Percentiles rank a stretch among this genome's conserved stretches.
phyloP scores from a whole-genome alignment of 2,888 invertebrate genomes.

The Lycia hirtaria region DNA sequence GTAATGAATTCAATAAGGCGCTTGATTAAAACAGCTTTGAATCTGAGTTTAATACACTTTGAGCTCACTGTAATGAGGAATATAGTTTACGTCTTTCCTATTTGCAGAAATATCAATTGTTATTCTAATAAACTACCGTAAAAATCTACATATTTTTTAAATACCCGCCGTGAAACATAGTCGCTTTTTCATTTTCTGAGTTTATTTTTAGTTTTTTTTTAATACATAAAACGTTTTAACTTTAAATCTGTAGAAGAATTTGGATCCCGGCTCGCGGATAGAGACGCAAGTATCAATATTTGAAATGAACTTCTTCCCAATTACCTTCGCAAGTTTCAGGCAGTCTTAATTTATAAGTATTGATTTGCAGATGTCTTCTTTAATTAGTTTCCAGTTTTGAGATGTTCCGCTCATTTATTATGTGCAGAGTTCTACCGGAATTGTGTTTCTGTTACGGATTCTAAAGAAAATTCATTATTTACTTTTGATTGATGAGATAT shows the following conservation, averaged over 20 bases:
- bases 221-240: too few relatives aligned
- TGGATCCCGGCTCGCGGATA: slow-evolving; percentile 5
- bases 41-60: too few relatives aligned
- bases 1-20: too few relatives aligned
- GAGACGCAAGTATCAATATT: slow-evolving; percentile 68
- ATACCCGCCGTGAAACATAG: too few relatives aligned
- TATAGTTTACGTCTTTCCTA: too few relatives aligned
- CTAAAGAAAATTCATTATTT: slow-evolving; percentile 42
- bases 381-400: slow-evolving; percentile 79
- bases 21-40: too few relatives aligned
- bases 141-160: too few relatives aligned
- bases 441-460: slow-evolving; percentile 32
- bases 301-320: slow-evolving; percentile 75
- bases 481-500: slow-evolving; percentile 42
- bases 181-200: too few relatives aligned
- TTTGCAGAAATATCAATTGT: too few relatives aligned
- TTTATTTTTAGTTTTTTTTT: too few relatives aligned
- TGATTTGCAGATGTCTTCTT: slow-evolving; percentile 70
- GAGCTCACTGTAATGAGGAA: too few relatives aligned
- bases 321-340: slow-evolving; percentile 72
- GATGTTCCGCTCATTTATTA: slow-evolving; percentile 73
- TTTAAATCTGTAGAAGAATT: background rate
- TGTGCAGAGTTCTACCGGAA: slow-evolving; percentile 55
- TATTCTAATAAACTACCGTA: too few relatives aligned
- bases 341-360: slow-evolving; percentile 78